Percentiles rank a stretch among this genome's conserved stretches.
phyloP scores from a whole-genome alignment of 1,140 invertebrate genomes.

The Drosophila pallidifrons region DNA sequence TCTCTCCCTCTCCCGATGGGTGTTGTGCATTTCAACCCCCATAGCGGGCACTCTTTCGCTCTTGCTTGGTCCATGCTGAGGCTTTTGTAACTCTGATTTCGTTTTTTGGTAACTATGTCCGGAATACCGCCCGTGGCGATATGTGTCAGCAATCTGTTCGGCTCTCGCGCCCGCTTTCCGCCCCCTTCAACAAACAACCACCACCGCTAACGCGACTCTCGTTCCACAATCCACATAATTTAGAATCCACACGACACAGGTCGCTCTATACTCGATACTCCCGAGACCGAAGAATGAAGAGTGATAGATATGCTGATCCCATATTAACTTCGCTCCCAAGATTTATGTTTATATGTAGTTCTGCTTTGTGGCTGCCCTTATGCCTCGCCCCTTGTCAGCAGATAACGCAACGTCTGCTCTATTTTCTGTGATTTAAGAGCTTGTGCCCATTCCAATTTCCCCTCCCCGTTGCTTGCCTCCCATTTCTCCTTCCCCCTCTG shows the following conservation, averaged over 20 bases:
- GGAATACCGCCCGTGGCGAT: slow-evolving; percentile 58
- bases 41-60: slow-evolving; percentile 8
- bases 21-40: slow-evolving; percentile 45
- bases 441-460: slow-evolving; percentile 21
- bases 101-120: slow-evolving; percentile 64
- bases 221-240: slow-evolving; percentile 9
- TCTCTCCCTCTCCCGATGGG: slow-evolving; percentile 19
- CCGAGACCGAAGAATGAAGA: neutral
- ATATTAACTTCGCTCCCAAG: slow-evolving; percentile 10
- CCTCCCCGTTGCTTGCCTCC: too few relatives aligned
- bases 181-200: slow-evolving; percentile 36
- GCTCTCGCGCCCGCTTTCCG: slow-evolving; percentile 28
- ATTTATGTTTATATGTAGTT: slow-evolving; percentile 10
- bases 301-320: slow-evolving; percentile 13
- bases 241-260: slow-evolving; percentile 36
- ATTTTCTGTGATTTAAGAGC: slow-evolving; percentile 59
- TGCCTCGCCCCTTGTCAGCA: slow-evolving; percentile 9
- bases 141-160: slow-evolving; percentile 62
- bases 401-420: slow-evolving; percentile 39
- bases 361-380: slow-evolving; percentile 44
- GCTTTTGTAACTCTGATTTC: slow-evolving; percentile 35
- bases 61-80: slow-evolving; percentile 25
- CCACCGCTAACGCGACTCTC: slow-evolving; percentile 1
- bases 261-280: neutral
- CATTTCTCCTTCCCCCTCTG: neutral